A percentile compares a stretch with the other conserved stretches of the same genome.
These are phyloP conservation scores for Dicerorhinus sumatrensis DNA, from an alignment of 2,113 vertebrate genomes.

Conservation along the genomic window DNA sequence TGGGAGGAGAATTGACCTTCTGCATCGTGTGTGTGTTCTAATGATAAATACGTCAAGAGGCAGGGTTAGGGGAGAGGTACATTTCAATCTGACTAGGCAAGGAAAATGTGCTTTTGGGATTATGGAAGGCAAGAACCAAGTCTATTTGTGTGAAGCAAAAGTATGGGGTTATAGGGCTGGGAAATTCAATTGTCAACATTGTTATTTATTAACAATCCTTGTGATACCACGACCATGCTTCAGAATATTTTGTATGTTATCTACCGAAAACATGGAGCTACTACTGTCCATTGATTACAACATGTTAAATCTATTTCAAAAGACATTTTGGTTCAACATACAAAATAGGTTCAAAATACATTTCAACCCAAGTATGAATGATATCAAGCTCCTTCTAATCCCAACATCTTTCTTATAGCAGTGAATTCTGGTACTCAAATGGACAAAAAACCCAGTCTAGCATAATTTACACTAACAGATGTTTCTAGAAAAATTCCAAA, in stretches of 20 bases:
- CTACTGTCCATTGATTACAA: not conserved
- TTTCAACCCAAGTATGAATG: conserved; percentile 26
- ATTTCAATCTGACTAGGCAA: not conserved
- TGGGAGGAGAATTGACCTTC: not conserved
- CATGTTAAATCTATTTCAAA: not conserved
- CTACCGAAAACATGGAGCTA: not conserved
- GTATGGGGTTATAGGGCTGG: not conserved
- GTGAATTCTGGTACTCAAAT: conserved; percentile 60
- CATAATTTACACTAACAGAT: conserved; percentile 69
- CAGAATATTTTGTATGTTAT: conserved; percentile 12
- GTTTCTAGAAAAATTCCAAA: conserved; percentile 74
- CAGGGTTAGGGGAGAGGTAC: not conserved
- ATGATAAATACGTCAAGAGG: not conserved
- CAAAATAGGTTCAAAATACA: conserved; percentile 14
- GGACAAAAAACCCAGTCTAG: not conserved
- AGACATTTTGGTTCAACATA: not conserved
- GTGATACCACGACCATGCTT: not conserved
- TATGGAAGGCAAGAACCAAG: not conserved
- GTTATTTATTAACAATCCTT: not conserved
- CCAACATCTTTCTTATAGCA: not conserved
- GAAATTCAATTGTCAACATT: not conserved
- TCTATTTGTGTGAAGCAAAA: not conserved
- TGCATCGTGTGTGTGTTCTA: not conserved
- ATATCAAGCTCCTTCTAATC: not conserved
- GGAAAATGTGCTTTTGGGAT: not conserved